These are phyloP conservation scores for Sciurus vulgaris DNA, from an alignment of 2,797 vertebrate genomes.

Conservation along the genomic window DNA sequence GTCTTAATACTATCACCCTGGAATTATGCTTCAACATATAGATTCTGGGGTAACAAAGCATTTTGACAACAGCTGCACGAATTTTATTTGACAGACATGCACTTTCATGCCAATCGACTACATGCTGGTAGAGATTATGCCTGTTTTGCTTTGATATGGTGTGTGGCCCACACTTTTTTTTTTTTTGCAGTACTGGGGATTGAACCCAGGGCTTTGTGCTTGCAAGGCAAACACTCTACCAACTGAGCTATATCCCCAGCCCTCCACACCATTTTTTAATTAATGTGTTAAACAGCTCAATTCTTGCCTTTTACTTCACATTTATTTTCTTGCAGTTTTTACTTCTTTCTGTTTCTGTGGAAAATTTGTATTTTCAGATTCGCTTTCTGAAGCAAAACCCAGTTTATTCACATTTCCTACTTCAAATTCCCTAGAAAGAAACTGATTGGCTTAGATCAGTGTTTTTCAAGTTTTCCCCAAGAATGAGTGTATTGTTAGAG, in stretches of 20 bases:
- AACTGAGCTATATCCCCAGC: too few species aligned
- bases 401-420: background rate
- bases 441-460: background rate
- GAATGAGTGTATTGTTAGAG: background rate
- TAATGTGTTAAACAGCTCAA: background rate
- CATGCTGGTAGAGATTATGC: background rate
- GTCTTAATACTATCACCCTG: background rate
- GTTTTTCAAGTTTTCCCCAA: background rate
- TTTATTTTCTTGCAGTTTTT: background rate
- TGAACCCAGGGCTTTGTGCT: too few species aligned
- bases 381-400: slow-evolving; percentile 23
- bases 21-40: background rate
- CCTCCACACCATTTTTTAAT: too few species aligned
- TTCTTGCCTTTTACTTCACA: background rate
- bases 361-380: background rate
- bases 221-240: too few species aligned
- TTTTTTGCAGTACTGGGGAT: too few species aligned
- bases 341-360: background rate
- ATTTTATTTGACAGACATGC: background rate
- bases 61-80: too few species aligned
- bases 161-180: background rate
- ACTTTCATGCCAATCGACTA: background rate
- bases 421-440: background rate
- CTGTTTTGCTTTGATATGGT: background rate
- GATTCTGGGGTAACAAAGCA: background rate